These are phyloP conservation scores for Mixornis gularis DNA, from an alignment of 2,113 vertebrate species.

Conservation along the genomic window DNA sequence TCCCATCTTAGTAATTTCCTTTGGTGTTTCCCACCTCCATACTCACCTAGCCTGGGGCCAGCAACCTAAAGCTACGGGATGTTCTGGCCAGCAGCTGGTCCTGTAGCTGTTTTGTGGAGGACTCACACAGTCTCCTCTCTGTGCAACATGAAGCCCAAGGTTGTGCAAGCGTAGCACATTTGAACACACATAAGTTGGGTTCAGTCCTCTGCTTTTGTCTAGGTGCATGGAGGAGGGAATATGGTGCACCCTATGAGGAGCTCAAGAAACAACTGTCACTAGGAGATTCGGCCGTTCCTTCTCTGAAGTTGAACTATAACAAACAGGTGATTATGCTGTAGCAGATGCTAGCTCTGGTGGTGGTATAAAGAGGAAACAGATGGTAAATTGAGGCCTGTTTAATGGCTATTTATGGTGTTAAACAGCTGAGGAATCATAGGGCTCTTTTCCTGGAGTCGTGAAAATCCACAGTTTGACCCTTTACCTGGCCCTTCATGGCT, in stretches of 20 bases:
- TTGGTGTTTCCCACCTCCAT: neutral
- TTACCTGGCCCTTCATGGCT: neutral
- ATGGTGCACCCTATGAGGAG: neutral
- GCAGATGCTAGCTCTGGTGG: neutral
- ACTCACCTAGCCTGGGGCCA: neutral
- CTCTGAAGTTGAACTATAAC: neutral
- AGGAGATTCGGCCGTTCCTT: neutral
- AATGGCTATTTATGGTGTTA: neutral
- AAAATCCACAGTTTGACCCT: neutral
- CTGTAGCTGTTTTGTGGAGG: neutral
- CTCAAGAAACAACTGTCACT: neutral
- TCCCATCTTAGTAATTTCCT: neutral
- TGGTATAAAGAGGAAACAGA: neutral
- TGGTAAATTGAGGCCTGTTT: neutral
- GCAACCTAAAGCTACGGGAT: neutral
- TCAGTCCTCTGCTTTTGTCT: neutral
- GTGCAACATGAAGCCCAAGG: neutral
- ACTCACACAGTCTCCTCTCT: neutral
- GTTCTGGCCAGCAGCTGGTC: neutral
- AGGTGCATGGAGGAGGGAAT: neutral
- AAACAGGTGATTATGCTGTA: neutral
- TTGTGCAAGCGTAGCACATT: accelerated
- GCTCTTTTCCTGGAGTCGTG: neutral
- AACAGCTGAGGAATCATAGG: neutral
- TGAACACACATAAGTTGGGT: neutral